Base-by-base conservation (phyloP, 2,888 invertebrate genomes). In the Seira ritae region DNA sequence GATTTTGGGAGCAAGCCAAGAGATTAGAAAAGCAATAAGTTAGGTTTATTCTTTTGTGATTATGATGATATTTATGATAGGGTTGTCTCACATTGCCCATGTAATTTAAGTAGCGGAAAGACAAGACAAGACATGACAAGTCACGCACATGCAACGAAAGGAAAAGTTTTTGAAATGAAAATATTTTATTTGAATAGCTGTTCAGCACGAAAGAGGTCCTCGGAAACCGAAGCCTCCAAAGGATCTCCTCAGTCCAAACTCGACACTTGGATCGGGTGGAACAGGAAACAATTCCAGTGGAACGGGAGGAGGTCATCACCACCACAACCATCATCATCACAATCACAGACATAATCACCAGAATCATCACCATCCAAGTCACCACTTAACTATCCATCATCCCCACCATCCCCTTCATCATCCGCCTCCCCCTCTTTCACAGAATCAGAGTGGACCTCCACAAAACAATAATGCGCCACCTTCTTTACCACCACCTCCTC, bases 161-260 rank as follows among this genome's bases (percentile, higher is more conserved):
- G 19, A 31, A 62, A 55, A 12, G 23, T 23, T n/a, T 24, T 66
- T 67, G 15, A 23, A 3, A 37, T 31, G n/a, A n/a, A n/a, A n/a
- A n/a, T 72, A 20, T 50, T 12, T 65, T 24, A 3, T 24, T 31
- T 31, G 31, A 20, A n/a, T 22, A 98, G 98, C 98, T 90, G 98
- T 98, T 85, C 98, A 98, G 92, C 98, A 98, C 92, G 98, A 98
- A 91, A 94, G 98, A 67, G 98, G 98, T 6, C 98, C 98, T 0
- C 93, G 98, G 83, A 98, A 98, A 91, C 97, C 97, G 4, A 98
- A 98, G 95, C 85, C 95, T n/a, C 80, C 82, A 8, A 84, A 84
- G 22, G 80, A 86, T 62, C 65, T 77, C 10, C 67, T 77, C 0
- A 74, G 50, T 66, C 73, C 42, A 1, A 24, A 12, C 12, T 15